Percentiles rank a stretch among this genome's conserved stretches.
Conservation (phyloP, 2,113 vertebrate species). For the Bujurquina vittata region DNA sequence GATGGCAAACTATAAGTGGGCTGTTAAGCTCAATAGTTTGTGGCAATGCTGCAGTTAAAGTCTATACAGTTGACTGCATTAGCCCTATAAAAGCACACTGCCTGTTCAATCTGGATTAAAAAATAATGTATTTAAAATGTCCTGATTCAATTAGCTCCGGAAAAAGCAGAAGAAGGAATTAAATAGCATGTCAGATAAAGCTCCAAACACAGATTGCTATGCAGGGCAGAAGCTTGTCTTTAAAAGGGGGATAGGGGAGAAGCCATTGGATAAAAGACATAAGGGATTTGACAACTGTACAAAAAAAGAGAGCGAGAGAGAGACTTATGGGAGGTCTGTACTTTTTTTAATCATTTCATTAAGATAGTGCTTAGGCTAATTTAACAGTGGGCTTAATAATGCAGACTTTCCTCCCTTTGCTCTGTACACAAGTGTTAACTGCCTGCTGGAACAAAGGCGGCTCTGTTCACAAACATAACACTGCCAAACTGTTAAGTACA, state of each 20-base stretch:
- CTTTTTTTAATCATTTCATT: conserved; percentile 71
- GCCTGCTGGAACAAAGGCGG: conserved; percentile 71
- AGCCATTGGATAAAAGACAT: conserved; percentile 5
- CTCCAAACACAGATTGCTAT: conserved; percentile 10
- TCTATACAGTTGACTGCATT: conserved; percentile 47
- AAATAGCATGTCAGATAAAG: conserved; percentile 39
- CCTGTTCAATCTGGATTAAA: conserved; percentile 27
- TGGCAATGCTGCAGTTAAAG: conserved; percentile 39
- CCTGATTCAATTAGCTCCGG: conserved; percentile 56
- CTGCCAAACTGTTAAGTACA: conserved; percentile 78
- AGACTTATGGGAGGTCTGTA: conserved; percentile 55
- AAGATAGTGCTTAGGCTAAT: conserved; percentile 65
- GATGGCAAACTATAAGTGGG: conserved; percentile 79
- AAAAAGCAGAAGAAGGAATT: conserved; percentile 34
- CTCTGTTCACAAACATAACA: conserved; percentile 73
- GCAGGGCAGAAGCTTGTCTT: conserved; percentile 22
- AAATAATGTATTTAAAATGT: conserved; percentile 21
- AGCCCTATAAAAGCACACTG: conserved; percentile 37
- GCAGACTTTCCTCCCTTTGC: conserved; percentile 54
- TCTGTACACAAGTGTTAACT: conserved; percentile 70
- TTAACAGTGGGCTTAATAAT: conserved; percentile 69
- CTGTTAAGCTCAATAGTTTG: conserved; percentile 81
- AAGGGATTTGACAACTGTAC: conserved; percentile 29
- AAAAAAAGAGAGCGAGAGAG: conserved; percentile 19
- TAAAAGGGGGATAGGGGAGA: conserved; percentile 21